Evolutionary conservation across 2,113 vertebrate genomes (phyloP).

Genomic region (Perccottus glenii): DNA sequence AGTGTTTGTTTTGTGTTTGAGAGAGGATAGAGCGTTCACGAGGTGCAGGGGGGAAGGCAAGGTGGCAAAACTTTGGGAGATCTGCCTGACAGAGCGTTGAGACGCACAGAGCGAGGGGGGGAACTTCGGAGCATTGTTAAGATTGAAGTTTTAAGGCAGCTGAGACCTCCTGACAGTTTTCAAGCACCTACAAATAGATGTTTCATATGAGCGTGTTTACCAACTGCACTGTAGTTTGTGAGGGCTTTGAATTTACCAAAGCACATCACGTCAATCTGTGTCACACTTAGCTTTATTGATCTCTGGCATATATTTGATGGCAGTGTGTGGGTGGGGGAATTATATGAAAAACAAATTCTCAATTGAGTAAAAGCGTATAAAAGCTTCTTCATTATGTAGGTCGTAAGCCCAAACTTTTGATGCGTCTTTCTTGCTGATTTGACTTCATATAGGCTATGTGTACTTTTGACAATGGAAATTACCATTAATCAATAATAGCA

Average conservation of each 20-base stretch:
- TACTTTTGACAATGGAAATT: neutral
- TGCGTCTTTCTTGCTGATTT: slow-evolving; percentile 28
- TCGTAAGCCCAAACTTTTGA: slow-evolving; percentile 59
- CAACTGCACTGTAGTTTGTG: slow-evolving; percentile 68
- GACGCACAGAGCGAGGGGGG: slow-evolving; percentile 40
- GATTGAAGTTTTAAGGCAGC: slow-evolving; percentile 79
- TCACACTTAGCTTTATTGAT: slow-evolving; percentile 66
- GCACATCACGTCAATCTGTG: slow-evolving; percentile 74
- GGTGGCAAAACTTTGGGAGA: slow-evolving; percentile 80
- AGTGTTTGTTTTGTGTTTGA: slow-evolving; percentile 79
- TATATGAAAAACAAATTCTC: slow-evolving; percentile 52
- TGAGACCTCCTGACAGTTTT: slow-evolving; percentile 78
- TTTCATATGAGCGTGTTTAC: slow-evolving; percentile 78
- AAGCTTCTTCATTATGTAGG: slow-evolving; percentile 67
- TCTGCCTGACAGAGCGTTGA: slow-evolving; percentile 74
- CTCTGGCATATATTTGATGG: slow-evolving; percentile 55
- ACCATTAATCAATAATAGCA: neutral
- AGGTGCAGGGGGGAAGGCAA: slow-evolving; percentile 40
- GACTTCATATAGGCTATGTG: neutral
- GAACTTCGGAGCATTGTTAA: slow-evolving; percentile 72
- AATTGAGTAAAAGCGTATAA: slow-evolving; percentile 52
- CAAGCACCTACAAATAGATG: slow-evolving; percentile 76
- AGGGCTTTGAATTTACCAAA: slow-evolving; percentile 74
- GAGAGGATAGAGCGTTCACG: slow-evolving; percentile 45
- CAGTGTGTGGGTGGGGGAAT: slow-evolving; percentile 65